Base-by-base conservation (phyloP, 1,140 invertebrate genomes). In the Bombus impatiens region DNA sequence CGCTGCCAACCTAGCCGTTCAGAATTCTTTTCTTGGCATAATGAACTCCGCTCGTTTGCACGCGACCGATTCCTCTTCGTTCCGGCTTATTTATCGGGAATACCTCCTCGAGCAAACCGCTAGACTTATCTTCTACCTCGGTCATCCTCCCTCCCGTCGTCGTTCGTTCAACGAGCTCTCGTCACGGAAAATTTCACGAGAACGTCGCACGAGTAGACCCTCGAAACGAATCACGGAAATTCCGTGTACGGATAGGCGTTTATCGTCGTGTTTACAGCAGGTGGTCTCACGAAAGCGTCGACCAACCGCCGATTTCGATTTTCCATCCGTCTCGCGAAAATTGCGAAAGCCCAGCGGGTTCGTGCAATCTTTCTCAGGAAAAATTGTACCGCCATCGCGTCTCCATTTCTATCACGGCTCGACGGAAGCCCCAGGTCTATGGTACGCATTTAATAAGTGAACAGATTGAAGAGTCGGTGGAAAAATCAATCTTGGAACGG, bases 1-100 rank as follows among this genome's bases (percentile, higher is more conserved):
- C 37, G 37, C 25, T 42, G 25, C 1, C 68, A 28, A 22, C 47
- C 37, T 32, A 37, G 4, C 25, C n/a, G 25, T 40, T n/a, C 8
- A 18, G 59, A 72, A 88, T 88, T 84, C 87, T 88, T 88, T 88
- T 70, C 40, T 5, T 37, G 12, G 44, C 53, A 37, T 84, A 87
- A 88, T 71, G 71, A 88, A 88, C 65, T 37, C 32, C 18, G 57
- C 80, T 85, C 62, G 87, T 77, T 88, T 88, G 72, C 87, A 88
- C 86, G 87, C 87, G 81, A 15, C 28, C 28, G 12, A 35, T 13
- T 76, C 59, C 72, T 78, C 57, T 47, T 59, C 77, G 67, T 65
- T 67, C 40, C 42, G 67, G 57, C n/a, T 82, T 86, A 88, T 89
- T 88, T 89, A 88, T 67, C 62, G 75, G 18, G n/a, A 59, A 67